These are phyloP conservation scores for Heterodera schachtii DNA, from an alignment of 1,140 invertebrate genomes.

Conservation along the genomic window DNA sequence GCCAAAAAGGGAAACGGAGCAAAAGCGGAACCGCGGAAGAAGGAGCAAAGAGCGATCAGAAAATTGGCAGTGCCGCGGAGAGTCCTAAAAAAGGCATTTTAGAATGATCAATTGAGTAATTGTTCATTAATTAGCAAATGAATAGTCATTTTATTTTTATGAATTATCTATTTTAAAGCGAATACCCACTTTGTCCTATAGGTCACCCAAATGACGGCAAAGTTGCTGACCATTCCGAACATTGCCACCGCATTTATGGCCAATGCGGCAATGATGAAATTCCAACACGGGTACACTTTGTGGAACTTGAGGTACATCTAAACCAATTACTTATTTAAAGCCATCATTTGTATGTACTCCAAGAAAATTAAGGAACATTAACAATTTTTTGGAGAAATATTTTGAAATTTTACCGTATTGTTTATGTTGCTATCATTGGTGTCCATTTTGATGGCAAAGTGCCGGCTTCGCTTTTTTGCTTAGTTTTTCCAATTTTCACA, in stretches of 20 bases:
- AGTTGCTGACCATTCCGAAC: not conserved
- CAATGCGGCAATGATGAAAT: not conserved
- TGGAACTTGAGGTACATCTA: too few species aligned
- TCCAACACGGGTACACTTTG: not conserved
- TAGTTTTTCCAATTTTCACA: too few species aligned
- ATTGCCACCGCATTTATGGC: not conserved
- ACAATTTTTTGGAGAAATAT: too few species aligned
- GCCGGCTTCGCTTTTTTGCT: too few species aligned
- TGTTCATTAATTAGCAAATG: not conserved
- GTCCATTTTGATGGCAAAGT: too few species aligned
- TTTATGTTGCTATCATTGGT: too few species aligned
- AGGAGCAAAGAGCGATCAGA: slow-evolving; percentile 10
- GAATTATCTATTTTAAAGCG: not conserved
- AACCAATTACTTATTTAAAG: too few species aligned
- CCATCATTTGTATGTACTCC: too few species aligned
- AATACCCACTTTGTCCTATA: not conserved
- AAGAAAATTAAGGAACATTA: too few species aligned
- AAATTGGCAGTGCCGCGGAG: not conserved
- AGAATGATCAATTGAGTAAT: too few species aligned
- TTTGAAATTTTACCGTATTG: too few species aligned
- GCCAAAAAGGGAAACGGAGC: slow-evolving; percentile 19
- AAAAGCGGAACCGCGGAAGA: slow-evolving; percentile 10
- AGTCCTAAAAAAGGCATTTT: not conserved
- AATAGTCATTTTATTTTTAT: not conserved
- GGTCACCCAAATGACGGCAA: not conserved